Evolutionary conservation across 2,113 vertebrate species (phyloP).

Genomic region (Globicephala melas): DNA sequence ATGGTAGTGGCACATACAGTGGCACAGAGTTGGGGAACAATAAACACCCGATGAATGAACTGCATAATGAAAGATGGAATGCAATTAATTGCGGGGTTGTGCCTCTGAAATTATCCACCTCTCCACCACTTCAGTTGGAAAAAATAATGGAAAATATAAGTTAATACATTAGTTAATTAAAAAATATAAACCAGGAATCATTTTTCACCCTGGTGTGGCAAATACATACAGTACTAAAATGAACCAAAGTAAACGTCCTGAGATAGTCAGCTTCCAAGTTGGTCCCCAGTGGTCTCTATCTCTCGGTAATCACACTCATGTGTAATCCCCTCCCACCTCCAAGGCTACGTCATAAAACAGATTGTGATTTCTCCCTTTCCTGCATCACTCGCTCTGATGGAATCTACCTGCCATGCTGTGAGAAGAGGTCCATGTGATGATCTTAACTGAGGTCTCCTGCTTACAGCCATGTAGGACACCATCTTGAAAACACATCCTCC

Average conservation of each 20-base stretch:
- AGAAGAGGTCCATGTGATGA: not conserved
- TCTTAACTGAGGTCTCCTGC: not conserved
- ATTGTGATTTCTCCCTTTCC: not conserved
- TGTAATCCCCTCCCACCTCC: not conserved
- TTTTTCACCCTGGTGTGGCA: not conserved
- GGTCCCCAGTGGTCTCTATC: not conserved
- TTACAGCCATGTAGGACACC: rapidly evolving
- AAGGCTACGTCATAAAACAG: not conserved
- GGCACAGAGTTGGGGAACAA: not conserved
- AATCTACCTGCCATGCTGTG: not conserved
- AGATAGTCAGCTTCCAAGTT: not conserved
- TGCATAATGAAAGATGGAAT: not conserved
- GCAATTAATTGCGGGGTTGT: not conserved
- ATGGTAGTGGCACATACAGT: not conserved
- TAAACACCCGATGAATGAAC: not conserved
- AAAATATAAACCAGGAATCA: not conserved
- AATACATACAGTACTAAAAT: not conserved
- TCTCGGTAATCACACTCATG: not conserved
- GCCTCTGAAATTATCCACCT: not conserved
- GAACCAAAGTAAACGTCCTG: not conserved
- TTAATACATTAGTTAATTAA: not conserved
- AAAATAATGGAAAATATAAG: not conserved
- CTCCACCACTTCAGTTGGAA: not conserved
- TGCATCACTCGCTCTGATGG: not conserved
- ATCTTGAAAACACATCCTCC: not conserved